These are phyloP conservation scores for Oithona nana DNA, from an alignment of 2,888 invertebrate genomes.

Conservation along the genomic window DNA sequence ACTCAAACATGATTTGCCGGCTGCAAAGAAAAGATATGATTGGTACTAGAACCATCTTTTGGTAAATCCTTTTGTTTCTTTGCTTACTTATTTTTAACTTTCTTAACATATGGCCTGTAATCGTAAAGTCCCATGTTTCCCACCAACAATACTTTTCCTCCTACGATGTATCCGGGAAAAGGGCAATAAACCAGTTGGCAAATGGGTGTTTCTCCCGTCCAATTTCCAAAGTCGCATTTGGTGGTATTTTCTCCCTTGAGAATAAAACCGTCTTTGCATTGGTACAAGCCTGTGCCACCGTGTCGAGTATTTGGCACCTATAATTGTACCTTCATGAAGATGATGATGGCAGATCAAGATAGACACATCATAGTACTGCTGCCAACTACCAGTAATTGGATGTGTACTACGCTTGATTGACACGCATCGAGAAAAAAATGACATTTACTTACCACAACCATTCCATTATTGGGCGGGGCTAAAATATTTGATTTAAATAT, in stretches of 20 bases:
- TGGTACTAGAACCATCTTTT: too few species aligned
- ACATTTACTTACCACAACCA: conserved; percentile 14
- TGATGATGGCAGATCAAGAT: too few species aligned
- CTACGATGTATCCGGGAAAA: conserved; percentile 67
- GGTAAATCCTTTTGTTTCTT: too few species aligned
- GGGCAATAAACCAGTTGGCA: conserved; percentile 54
- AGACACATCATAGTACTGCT: too few species aligned
- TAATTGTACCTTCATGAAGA: too few species aligned
- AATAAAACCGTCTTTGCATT: conserved; percentile 78
- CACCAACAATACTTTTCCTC: conserved; percentile 63
- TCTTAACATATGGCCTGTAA: conserved; percentile 72
- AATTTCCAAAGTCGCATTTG: conserved; percentile 80
- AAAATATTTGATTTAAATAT: too few species aligned
- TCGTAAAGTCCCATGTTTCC: conserved; percentile 92
- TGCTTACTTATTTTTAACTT: conserved; percentile 47
- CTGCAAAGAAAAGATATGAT: too few species aligned
- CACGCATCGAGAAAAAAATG: not conserved
- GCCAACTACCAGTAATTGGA: too few species aligned
- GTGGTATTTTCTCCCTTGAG: conserved; percentile 55
- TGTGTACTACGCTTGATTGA: too few species aligned
- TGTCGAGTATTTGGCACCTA: conserved; percentile 85
- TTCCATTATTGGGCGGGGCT: conserved; percentile 13
- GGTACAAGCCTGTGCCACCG: conserved; percentile 78
- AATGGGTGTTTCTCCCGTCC: conserved; percentile 70
- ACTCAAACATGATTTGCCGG: conserved; percentile 88